Percentiles rank a stretch among this genome's conserved stretches.
Evolutionary conservation across 2,888 invertebrate species (phyloP).

Genomic region (Autographa pulchrina): DNA sequence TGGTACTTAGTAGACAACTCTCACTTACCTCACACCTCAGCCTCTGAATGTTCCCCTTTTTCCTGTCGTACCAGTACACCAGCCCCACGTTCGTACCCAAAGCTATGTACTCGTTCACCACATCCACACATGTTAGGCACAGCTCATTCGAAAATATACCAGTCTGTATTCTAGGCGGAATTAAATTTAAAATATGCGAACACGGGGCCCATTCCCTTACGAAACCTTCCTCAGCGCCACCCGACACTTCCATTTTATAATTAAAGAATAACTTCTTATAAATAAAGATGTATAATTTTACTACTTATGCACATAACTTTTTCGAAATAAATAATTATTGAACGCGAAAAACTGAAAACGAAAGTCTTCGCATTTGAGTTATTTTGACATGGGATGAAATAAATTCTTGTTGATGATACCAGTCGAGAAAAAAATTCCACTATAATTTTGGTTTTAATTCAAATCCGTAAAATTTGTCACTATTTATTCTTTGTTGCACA

Average conservation of each 20-base stretch:
- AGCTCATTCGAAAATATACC: constrained; percentile 94
- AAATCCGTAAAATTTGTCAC: neutral
- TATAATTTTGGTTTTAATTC: neutral
- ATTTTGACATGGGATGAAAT: constrained; percentile 51
- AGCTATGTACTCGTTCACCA: constrained; percentile 94
- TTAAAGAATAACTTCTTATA: constrained; percentile 25
- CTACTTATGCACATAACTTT: constrained; percentile 52
- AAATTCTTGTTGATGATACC: neutral
- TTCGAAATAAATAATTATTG: constrained; percentile 35
- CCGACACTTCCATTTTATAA: constrained; percentile 80
- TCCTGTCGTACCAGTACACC: constrained; percentile 96
- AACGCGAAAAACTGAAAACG: constrained; percentile 44
- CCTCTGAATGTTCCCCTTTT: constrained; percentile 93
- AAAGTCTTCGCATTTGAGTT: constrained; percentile 49
- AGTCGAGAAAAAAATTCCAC: neutral
- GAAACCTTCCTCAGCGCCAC: constrained; percentile 85
- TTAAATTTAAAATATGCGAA: constrained; percentile 92
- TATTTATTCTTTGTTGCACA: no score
- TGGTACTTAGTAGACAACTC: constrained; percentile 12
- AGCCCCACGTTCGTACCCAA: constrained; percentile 96
- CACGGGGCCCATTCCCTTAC: constrained; percentile 95
- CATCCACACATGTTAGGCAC: constrained; percentile 94
- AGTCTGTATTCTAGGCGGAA: constrained; percentile 93
- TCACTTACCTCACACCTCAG: constrained; percentile 93
- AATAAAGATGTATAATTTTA: constrained; percentile 14